Evolutionary conservation across 2,888 invertebrate genomes (phyloP).

Genomic region (Andrena trimmerana): DNA sequence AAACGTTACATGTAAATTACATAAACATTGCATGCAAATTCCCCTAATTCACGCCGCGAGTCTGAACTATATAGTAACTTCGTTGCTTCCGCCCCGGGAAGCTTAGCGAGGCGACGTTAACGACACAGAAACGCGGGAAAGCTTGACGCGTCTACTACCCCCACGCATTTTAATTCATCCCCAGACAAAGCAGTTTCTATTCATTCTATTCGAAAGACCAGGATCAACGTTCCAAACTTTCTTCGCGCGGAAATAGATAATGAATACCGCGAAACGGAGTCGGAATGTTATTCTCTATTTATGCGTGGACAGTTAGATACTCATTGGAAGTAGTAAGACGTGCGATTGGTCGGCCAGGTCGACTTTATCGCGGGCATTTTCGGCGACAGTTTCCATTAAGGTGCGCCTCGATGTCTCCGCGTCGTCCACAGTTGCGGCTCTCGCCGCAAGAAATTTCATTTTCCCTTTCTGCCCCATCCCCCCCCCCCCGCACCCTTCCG

Average conservation of each 20-base stretch:
- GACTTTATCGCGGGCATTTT: slow-evolving; percentile 51
- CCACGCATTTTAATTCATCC: slow-evolving; percentile 13
- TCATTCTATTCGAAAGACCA: not conserved
- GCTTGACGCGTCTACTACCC: not conserved
- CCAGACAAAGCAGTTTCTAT: not conserved
- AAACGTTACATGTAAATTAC: slow-evolving; percentile 24
- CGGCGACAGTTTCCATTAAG: slow-evolving; percentile 68
- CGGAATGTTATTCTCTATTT: not conserved
- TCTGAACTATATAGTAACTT: slow-evolving; percentile 10
- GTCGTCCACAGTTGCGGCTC: slow-evolving; percentile 40
- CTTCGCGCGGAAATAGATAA: not conserved
- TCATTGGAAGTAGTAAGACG: slow-evolving; percentile 43
- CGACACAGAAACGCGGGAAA: slow-evolving; percentile 36
- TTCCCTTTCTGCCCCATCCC: slow-evolving; percentile 15
- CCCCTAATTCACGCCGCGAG: slow-evolving; percentile 8
- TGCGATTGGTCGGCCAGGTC: slow-evolving; percentile 52
- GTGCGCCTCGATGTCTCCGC: slow-evolving; percentile 30
- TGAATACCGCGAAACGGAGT: not conserved
- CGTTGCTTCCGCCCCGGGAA: not conserved
- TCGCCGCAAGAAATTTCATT: slow-evolving; percentile 63
- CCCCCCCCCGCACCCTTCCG: not conserved
- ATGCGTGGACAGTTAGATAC: not conserved
- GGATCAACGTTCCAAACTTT: not conserved
- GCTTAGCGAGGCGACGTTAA: slow-evolving; percentile 24
- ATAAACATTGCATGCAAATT: slow-evolving; percentile 31